phyloP scores from a whole-genome alignment of 2,113 vertebrate species.

The Spea multiplicata region DNA sequence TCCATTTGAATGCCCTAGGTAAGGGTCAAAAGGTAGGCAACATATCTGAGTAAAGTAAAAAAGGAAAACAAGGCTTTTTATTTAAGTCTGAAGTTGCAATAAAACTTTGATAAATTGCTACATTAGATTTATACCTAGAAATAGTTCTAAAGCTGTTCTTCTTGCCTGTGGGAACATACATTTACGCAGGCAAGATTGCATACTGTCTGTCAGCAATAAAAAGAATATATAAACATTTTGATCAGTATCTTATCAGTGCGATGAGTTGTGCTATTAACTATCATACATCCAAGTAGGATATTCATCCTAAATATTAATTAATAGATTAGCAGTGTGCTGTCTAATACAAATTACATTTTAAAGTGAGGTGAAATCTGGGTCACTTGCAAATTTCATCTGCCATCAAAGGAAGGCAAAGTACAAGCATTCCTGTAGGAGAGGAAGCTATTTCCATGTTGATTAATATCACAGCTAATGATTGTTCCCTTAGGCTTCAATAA shows the following conservation, averaged over 20 bases:
- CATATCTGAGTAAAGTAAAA: slow-evolving; percentile 7
- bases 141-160: slow-evolving; percentile 35
- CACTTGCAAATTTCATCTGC: slow-evolving; percentile 39
- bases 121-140: slow-evolving; percentile 41
- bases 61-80: slow-evolving; percentile 5
- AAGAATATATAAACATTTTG: slow-evolving; percentile 45
- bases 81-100: slow-evolving; percentile 12
- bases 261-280: slow-evolving; percentile 45
- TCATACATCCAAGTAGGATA: slow-evolving; percentile 42
- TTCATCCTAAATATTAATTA: slow-evolving; percentile 38
- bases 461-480: slow-evolving; percentile 44
- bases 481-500: slow-evolving; percentile 37
- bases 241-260: slow-evolving; percentile 39
- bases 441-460: slow-evolving; percentile 42
- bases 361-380: slow-evolving; percentile 39
- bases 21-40: neutral
- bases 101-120: slow-evolving; percentile 43
- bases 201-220: slow-evolving; percentile 43
- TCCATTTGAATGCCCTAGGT: neutral
- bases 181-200: slow-evolving; percentile 33
- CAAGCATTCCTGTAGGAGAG: slow-evolving; percentile 39
- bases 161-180: slow-evolving; percentile 41
- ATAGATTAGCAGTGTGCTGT: slow-evolving; percentile 18
- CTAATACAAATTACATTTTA: slow-evolving; percentile 31
- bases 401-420: slow-evolving; percentile 35